A percentile compares a stretch with the other conserved stretches of the same genome.
Conservation (phyloP, 2,888 invertebrate genomes). For the Leptinotarsa peninsularis region DNA sequence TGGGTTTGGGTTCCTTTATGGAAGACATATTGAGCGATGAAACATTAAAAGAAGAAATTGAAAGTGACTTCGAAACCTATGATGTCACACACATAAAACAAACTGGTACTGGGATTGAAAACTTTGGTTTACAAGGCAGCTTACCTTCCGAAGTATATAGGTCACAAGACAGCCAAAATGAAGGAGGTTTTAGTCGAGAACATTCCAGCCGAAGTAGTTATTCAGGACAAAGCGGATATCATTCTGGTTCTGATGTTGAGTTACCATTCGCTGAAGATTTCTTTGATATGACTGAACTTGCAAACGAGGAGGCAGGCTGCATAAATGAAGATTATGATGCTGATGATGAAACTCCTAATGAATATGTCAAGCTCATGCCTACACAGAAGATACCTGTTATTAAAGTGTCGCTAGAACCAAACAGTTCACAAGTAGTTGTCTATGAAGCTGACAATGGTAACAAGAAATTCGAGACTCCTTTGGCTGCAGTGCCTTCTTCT, state of each 20-base stretch:
- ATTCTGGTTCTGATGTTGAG: slow-evolving; percentile 63
- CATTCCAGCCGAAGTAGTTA: slow-evolving; percentile 18
- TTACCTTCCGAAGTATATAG: slow-evolving; percentile 20
- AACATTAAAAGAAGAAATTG: slow-evolving; percentile 49
- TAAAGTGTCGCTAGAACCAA: slow-evolving; percentile 23
- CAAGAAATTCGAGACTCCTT: slow-evolving; percentile 85
- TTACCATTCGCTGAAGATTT: slow-evolving; percentile 87
- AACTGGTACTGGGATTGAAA: slow-evolving; percentile 36
- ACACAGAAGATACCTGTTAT: slow-evolving; percentile 76
- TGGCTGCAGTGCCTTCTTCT: slow-evolving; percentile 96
- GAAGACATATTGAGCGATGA: slow-evolving; percentile 76
- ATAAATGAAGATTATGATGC: slow-evolving; percentile 70
- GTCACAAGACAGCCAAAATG: slow-evolving; percentile 17
- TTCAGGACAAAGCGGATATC: slow-evolving; percentile 13
- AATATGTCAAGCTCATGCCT: slow-evolving; percentile 85
- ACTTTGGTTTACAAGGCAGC: slow-evolving; percentile 24
- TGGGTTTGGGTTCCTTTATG: slow-evolving; percentile 85
- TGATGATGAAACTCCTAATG: slow-evolving; percentile 72
- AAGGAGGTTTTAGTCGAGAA: slow-evolving; percentile 23
- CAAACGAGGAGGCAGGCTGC: slow-evolving; percentile 73
- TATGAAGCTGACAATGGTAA: slow-evolving; percentile 57
- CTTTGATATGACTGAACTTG: slow-evolving; percentile 93
- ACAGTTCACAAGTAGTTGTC: slow-evolving; percentile 5
- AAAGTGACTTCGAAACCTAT: slow-evolving; percentile 39
- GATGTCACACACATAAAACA: slow-evolving; percentile 23